Evolutionary conservation across 2,797 vertebrate species (phyloP), one percentile per base, ranked within the genome.

Genomic region (Anguilla marmorata): DNA sequence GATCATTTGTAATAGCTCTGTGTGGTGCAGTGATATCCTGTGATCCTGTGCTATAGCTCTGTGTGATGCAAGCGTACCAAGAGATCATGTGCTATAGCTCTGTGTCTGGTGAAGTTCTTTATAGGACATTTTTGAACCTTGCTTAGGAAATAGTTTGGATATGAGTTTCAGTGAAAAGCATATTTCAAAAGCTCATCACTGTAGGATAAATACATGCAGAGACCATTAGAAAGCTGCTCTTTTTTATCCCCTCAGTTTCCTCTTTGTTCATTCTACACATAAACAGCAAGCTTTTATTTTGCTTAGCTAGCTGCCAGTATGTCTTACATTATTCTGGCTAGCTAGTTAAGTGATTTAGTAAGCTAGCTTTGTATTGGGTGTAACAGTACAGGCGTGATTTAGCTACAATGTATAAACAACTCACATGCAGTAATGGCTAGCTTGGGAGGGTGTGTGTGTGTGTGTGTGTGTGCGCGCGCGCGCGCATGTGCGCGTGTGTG

Each of bases 1-100:
- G 90, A 96, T 99, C 88, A 94, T 99, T 92, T 97, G 99, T 97
- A 54, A 21, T 45, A 52, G 16, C 33, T 16, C 50, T 82, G 14
- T 79, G 14, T 74, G 30, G 96, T 98, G 88, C 92, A 97, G 93
- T 97, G 95, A 94, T 99, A 99, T 0, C 99, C 99, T 93, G 94
- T 2, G 33, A 76, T 76, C 72, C 33, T 76, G 9, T 27, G 27
- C 9, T 27, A 12, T 33, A 72, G 69, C 27, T 27, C 69, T 33
- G 8, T 27, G 24, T 72, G 58, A 16, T 63, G 58, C 16, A 63
- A 21, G 58, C 58, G 41, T 45, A 45, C 41, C 41, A 45, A 45
- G 41, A 63, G 60, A 63, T 63, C 60, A 16, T 63, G 60, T 58
- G 56, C 11, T 58, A 58, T 19, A 27, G 69, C 6, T 27, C 27